Percentiles rank a stretch among this genome's conserved stretches.
Conservation (phyloP, 2,888 invertebrate species). For the Enchytraeus crypticus region DNA sequence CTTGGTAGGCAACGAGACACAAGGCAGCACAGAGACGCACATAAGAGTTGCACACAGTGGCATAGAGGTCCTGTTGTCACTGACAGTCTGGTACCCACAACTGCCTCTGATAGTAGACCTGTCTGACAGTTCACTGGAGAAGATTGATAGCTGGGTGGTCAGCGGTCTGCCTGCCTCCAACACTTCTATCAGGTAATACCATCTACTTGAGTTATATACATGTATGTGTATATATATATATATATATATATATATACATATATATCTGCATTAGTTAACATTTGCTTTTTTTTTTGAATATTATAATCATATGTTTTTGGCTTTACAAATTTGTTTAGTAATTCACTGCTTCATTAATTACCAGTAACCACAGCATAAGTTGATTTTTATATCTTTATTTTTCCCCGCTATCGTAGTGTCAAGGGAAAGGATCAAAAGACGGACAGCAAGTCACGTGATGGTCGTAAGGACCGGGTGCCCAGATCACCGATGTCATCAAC, state of each 20-base stretch:
- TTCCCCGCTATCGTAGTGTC: not conserved
- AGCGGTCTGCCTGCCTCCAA: no score
- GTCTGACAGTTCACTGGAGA: slow-evolving; percentile 77
- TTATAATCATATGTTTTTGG: no score
- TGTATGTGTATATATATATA: no score
- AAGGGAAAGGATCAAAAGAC: not conserved
- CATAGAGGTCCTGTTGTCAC: slow-evolving; percentile 70
- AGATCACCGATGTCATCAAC: not conserved
- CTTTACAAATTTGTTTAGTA: no score
- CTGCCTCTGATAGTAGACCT: slow-evolving; percentile 82
- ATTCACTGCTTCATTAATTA: no score
- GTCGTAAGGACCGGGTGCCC: not conserved
- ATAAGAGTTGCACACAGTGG: slow-evolving; percentile 67
- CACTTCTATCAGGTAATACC: no score
- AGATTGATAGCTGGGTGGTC: slow-evolving; percentile 92
- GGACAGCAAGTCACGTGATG: not conserved
- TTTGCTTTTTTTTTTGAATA: no score
- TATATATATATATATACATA: no score
- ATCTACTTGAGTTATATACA: no score
- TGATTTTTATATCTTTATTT: not conserved
- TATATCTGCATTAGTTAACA: no score
- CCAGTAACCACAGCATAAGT: not conserved
- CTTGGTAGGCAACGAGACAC: slow-evolving; percentile 86
- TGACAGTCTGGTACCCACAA: slow-evolving; percentile 88
- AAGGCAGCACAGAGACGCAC: slow-evolving; percentile 87